Evolutionary conservation across 2,113 vertebrate species (phyloP), one percentile per base, ranked within the genome.

Genomic region (Caranx ignobilis): DNA sequence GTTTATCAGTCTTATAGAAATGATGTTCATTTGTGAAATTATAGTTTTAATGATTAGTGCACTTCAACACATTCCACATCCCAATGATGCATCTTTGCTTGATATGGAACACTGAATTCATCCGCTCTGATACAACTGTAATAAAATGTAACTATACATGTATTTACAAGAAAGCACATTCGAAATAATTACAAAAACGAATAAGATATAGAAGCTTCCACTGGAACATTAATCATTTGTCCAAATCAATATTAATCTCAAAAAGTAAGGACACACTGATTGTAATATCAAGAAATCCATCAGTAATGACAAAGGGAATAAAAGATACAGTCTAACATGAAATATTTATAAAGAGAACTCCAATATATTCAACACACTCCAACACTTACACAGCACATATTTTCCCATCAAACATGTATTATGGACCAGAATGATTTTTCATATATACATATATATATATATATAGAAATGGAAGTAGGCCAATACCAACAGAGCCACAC

Each of bases 261-360:
- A 43, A 56, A 19, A 47, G 34, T 15, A 70, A 41, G 10, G 47
- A 54, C 16, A 63, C 19, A 57, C 21, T 31, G 7, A 39, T 50
- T 15, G 55, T 31, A 62, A 66, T 32, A 59, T n/a, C 11, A 59
- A 12, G 11, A 47, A 69, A 75, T 59, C 34, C 32, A 66, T 52
- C 47, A 65, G 26, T 71, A 71, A 57, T 45, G 48, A 74, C n/a
- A 70, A 81, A 62, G 12, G 10, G 15, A 54, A 81, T 59, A 62
- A 70, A 72, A 50, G 6, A 55, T 59, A 62, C 54, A 64, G 52
- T 68, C 5, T 56, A 70, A 59, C 32, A 74, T 59, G 32, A 61
- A 70, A 84, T 71, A 80, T 84, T 63, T 37, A 74, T 61, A 55
- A 31, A 18, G 6, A 55, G 4, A 70, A 65, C 26, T 43, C 15